Evolutionary conservation across 35 echinoderm and acorn worm genomes (phyloP).

Genomic region (Stichopus chloronotus): DNA sequence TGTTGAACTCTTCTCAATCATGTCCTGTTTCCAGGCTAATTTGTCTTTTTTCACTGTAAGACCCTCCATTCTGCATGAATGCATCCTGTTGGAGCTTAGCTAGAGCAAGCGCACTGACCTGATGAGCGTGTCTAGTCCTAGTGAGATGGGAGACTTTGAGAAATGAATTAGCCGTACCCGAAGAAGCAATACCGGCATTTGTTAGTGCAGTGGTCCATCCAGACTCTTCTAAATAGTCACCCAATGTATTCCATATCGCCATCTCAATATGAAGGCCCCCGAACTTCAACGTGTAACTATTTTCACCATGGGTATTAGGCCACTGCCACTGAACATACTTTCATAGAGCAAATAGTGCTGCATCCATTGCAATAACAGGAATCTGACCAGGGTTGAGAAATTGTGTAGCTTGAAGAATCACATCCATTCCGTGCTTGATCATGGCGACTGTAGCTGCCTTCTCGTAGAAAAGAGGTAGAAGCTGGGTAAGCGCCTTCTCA

Average conservation of each 20-base stretch:
- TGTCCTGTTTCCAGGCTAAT: not conserved
- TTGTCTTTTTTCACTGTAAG: not conserved
- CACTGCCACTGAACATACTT: slow-evolving; percentile 51
- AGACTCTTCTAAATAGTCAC: slow-evolving; percentile 52
- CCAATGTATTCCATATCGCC: slow-evolving; percentile 39
- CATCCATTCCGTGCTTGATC: slow-evolving; percentile 40
- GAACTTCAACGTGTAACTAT: not conserved
- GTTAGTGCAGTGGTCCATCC: slow-evolving; percentile 61
- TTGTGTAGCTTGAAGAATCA: slow-evolving; percentile 2
- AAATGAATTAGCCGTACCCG: slow-evolving; percentile 70
- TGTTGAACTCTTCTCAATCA: no score
- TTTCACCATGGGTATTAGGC: slow-evolving; percentile 8
- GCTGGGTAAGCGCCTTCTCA: no score
- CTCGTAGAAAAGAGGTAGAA: no score
- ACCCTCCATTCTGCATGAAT: not conserved
- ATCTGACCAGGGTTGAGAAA: slow-evolving; percentile 41
- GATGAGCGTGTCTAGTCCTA: slow-evolving; percentile 53
- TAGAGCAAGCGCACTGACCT: slow-evolving; percentile 51
- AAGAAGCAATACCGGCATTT: slow-evolving; percentile 55
- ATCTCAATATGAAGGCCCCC: slow-evolving; percentile 15
- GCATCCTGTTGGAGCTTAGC: slow-evolving; percentile 42
- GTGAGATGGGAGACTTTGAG: slow-evolving; percentile 44
- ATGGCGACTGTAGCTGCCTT: no score
- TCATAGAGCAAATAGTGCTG: slow-evolving; percentile 12
- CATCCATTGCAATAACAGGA: slow-evolving; percentile 44